Evolutionary conservation across 2,888 invertebrate species (phyloP).

Genomic region (Nasonovia ribisnigri): DNA sequence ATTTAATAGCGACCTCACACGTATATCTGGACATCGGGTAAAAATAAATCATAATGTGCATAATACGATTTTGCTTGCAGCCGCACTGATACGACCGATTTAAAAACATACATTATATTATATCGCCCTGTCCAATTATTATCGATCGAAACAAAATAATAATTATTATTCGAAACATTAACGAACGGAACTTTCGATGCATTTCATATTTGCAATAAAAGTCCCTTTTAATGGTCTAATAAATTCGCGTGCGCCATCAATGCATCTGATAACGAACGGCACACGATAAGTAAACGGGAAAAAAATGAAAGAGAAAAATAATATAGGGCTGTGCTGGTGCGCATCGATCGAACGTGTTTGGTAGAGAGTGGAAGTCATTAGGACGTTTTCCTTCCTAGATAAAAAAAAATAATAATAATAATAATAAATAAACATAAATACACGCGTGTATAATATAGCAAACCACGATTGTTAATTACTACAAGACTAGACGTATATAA

Average conservation of each 20-base stretch:
- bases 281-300: constrained; percentile 56
- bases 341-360: constrained; percentile 50
- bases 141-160: constrained; percentile 45
- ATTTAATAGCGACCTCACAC: constrained; percentile 7
- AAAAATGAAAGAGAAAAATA: constrained; percentile 16
- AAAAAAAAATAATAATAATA: neutral
- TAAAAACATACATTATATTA: constrained; percentile 1
- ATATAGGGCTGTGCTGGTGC: neutral
- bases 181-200: constrained; percentile 57
- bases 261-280: constrained; percentile 45
- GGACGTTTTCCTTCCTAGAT: constrained; percentile 24
- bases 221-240: constrained; percentile 62
- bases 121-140: constrained; percentile 7
- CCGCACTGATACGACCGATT: neutral
- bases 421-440: neutral
- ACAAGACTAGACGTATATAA: neutral
- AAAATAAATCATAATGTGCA: constrained; percentile 24
- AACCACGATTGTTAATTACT: constrained; percentile 40
- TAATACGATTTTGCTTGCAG: too few species aligned
- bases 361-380: constrained; percentile 46
- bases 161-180: constrained; percentile 37
- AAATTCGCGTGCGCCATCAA: constrained; percentile 62
- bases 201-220: constrained; percentile 58
- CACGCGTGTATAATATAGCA: neutral
- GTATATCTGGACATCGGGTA: neutral